Evolutionary conservation across 2,113 vertebrate genomes (phyloP).

Genomic region (Poeciliopsis retropinna): DNA sequence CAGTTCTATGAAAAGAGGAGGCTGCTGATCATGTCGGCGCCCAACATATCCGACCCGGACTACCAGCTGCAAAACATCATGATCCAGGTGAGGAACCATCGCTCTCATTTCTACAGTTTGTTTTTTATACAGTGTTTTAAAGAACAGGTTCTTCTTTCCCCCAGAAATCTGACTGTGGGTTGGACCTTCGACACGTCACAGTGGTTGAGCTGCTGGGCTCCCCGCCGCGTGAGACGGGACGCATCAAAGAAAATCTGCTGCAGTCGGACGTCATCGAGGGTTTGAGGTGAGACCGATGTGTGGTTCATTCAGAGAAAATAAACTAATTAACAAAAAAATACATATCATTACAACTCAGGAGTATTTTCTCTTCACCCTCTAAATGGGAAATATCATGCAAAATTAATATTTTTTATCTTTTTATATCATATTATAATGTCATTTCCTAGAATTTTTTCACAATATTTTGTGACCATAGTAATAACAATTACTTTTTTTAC

Average conservation of each 20-base stretch:
- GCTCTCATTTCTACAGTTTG: background rate
- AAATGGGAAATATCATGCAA: background rate
- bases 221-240: conserved; percentile 86
- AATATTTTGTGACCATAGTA: too few species aligned
- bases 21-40: conserved; percentile 91
- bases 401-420: too few species aligned
- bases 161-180: conserved; percentile 88
- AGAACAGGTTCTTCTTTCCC: background rate
- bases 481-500: too few species aligned
- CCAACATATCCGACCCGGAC: conserved; percentile 83
- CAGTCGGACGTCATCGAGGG: conserved; percentile 85
- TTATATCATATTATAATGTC: too few species aligned
- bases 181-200: conserved; percentile 89
- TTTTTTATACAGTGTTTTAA: background rate
- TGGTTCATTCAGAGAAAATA: background rate
- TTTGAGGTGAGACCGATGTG: conserved; percentile 81
- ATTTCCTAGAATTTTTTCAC: too few species aligned
- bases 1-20: conserved; percentile 93
- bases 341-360: background rate
- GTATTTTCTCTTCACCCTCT: conserved; percentile 18
- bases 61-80: conserved; percentile 93
- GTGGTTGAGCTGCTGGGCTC: conserved; percentile 90
- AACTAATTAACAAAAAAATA: too few species aligned
- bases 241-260: conserved; percentile 86
- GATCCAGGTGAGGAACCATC: conserved; percentile 85